Percentiles rank a stretch among this genome's conserved stretches.
These are phyloP conservation scores for Tolmerus cingulatus DNA, from an alignment of 2,888 invertebrate genomes.

Conservation along the genomic window DNA sequence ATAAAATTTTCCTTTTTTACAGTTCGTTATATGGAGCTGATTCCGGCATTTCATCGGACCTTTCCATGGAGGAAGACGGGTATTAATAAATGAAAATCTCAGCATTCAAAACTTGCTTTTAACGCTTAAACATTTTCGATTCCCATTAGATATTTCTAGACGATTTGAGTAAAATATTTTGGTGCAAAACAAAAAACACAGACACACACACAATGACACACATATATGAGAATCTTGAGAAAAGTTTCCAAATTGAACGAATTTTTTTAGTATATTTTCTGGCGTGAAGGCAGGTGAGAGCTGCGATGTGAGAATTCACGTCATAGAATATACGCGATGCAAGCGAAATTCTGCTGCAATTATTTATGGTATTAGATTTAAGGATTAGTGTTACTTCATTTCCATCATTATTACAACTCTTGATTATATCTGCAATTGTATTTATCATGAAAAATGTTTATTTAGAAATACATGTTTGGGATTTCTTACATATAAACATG, in stretches of 20 bases:
- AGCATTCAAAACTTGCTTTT: background rate
- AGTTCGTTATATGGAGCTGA: slow-evolving; percentile 83
- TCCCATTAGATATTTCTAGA: slow-evolving; percentile 11
- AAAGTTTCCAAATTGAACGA: slow-evolving; percentile 46
- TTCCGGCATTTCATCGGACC: slow-evolving; percentile 79
- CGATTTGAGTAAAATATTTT: slow-evolving; percentile 24
- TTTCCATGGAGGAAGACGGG: slow-evolving; percentile 88
- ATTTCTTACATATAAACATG: background rate
- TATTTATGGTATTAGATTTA: background rate
- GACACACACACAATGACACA: background rate
- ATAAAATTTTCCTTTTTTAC: slow-evolving; percentile 53
- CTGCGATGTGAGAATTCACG: slow-evolving; percentile 58
- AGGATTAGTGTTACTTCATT: background rate
- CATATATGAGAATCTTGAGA: background rate
- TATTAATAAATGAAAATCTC: slow-evolving; percentile 55
- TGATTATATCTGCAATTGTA: background rate
- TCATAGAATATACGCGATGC: slow-evolving; percentile 56
- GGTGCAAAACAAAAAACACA: slow-evolving; percentile 9
- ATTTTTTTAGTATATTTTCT: slow-evolving; percentile 54
- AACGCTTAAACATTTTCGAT: background rate
- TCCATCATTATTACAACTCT: background rate
- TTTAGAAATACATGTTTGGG: background rate
- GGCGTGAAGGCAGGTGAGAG: slow-evolving; percentile 57
- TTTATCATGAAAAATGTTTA: background rate
- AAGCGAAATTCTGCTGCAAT: slow-evolving; percentile 47